phyloP scores from a whole-genome alignment of 2,888 invertebrate genomes.

The Nephrotoma appendiculata region DNA sequence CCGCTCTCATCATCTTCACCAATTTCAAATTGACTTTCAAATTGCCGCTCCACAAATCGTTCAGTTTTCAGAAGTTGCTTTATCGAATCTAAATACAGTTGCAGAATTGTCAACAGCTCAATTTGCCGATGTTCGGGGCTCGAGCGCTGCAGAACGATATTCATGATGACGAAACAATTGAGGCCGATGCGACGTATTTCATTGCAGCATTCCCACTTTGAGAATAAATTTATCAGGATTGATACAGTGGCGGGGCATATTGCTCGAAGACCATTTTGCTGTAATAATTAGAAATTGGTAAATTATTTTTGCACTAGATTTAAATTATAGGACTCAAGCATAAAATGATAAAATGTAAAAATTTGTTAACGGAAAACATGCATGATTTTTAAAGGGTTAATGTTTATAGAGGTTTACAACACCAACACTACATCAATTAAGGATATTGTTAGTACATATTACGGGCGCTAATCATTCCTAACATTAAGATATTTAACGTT shows the following conservation, averaged over 20 bases:
- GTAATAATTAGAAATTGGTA: conserved; percentile 11
- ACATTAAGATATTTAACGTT: no score
- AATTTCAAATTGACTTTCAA: conserved; percentile 21
- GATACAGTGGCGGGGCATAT: conserved; percentile 46
- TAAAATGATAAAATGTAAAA: not conserved
- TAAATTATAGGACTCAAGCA: not conserved
- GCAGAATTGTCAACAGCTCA: conserved; percentile 34
- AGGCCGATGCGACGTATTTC: conserved; percentile 33
- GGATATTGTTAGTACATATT: no score
- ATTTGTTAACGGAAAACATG: not conserved
- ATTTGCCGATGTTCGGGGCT: conserved; percentile 44
- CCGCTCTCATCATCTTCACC: conserved; percentile 18
- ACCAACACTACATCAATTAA: not conserved
- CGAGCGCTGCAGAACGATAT: conserved; percentile 39
- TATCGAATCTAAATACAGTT: conserved; percentile 31
- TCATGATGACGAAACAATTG: conserved; percentile 39
- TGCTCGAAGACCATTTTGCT: conserved; percentile 43
- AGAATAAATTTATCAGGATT: conserved; percentile 37
- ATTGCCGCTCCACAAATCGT: conserved; percentile 18
- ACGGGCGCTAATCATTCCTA: no score
- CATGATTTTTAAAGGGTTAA: not conserved
- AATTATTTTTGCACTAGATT: not conserved
- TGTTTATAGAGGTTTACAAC: not conserved
- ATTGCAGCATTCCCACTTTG: conserved; percentile 29
- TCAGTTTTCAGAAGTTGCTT: conserved; percentile 25